Base-by-base conservation (phyloP, 1,140 invertebrate genomes). In the Aporrectodea caliginosa region DNA sequence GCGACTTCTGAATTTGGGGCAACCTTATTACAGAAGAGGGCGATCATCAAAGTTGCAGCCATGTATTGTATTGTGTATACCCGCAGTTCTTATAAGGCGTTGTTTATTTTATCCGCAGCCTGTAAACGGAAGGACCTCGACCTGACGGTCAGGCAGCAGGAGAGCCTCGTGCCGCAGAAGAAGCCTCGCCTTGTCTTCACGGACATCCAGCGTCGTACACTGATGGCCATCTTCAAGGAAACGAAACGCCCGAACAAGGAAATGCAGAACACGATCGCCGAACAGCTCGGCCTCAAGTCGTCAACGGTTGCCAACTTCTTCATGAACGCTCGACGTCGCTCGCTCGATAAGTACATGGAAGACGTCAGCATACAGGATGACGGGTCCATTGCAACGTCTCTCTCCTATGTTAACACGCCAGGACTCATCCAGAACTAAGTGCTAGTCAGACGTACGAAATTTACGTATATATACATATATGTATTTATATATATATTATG, bases 281-380 rank as follows among this genome's bases (percentile, higher is more conserved):
- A 97, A 83, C 97, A 99, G 87, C 90, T 99, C 83, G 96, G 96
- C 81, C 91, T 99, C 79, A 97, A 99, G 88, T 95, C 97, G 30
- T 98, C 96, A 68, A 99, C 98, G 29, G 98, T 99, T 29, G 97
- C 97, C 34, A 99, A 99, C 88, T 99, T 99, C 91, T 99, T 99
- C 91, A 99, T 99, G 98, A 99, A 99, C 89, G 98, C 98, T 34
- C 90, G 98, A 76, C 91, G 98, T 83, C 91, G 97, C 76, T 97
- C 95, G 2, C 96, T 98, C 93, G 98, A 99, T 89, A 98, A 98
- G 87, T 98, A 96, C 96, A 95, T 96, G 87, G 96, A 98, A 87
- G 97, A 98, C 16, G 75, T 58, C 43, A 22, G 43, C 43, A 6
- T 22, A 6, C 6, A 22, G 22, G 43, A 58, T 22, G 43, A 58